phyloP scores from a whole-genome alignment of 2,888 invertebrate genomes.

The Epirrhoe tristata region DNA sequence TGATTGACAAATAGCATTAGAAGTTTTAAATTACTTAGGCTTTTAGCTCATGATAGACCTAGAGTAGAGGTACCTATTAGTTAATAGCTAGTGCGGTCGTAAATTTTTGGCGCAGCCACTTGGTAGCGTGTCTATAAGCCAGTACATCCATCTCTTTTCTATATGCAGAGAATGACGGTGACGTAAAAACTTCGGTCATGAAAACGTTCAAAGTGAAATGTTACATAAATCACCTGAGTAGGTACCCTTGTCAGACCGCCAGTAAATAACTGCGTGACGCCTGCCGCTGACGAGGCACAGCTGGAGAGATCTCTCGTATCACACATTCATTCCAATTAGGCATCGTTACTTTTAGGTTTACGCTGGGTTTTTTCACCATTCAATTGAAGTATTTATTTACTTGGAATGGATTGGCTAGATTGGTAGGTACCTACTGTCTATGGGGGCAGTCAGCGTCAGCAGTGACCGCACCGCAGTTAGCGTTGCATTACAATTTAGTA shows the following conservation, averaged over 20 bases:
- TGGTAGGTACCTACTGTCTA: too few relatives aligned
- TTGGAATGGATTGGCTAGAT: neutral
- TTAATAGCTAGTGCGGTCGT: too few relatives aligned
- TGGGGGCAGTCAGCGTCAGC: neutral
- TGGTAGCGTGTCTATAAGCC: too few relatives aligned
- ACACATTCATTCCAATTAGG: constrained; percentile 29
- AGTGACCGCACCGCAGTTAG: too few relatives aligned
- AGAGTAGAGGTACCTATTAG: too few relatives aligned
- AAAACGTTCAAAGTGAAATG: constrained; percentile 72
- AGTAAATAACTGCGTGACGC: constrained; percentile 70
- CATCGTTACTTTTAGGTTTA: constrained; percentile 24
- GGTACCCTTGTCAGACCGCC: constrained; percentile 72
- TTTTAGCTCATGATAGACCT: too few relatives aligned
- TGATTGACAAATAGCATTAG: too few relatives aligned
- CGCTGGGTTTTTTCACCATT: constrained; percentile 1
- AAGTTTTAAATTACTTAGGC: too few relatives aligned
- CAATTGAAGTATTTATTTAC: neutral
- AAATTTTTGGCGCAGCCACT: too few relatives aligned
- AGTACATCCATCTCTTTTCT: neutral
- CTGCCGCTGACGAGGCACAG: constrained; percentile 60
- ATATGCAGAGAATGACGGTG: constrained; percentile 5
- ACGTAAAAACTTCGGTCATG: constrained; percentile 51
- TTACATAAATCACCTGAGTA: constrained; percentile 78
- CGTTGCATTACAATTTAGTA: too few relatives aligned
- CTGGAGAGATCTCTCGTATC: constrained; percentile 25